A percentile compares a stretch with the other conserved stretches of the same genome.
These are phyloP conservation scores for Achatina immaculata DNA, from an alignment of 1,140 invertebrate genomes.

Conservation along the genomic window DNA sequence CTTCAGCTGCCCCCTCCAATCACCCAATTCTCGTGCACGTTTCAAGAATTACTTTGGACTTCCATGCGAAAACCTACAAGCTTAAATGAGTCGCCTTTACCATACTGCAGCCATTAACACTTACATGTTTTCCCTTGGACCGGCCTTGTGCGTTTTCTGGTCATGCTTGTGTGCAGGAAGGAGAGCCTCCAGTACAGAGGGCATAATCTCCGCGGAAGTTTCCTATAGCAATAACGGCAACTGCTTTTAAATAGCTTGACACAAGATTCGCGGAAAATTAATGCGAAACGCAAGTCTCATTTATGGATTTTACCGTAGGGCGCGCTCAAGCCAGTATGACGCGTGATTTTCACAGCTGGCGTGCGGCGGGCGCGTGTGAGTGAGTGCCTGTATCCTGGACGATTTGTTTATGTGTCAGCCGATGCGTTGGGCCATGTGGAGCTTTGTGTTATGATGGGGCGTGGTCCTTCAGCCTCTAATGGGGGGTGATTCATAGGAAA, in stretches of 20 bases:
- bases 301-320: not conserved
- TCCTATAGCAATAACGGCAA: not conserved
- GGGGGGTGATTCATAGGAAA: not conserved
- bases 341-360: constrained; percentile 14
- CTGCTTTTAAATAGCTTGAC: not conserved
- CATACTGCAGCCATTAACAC: not conserved
- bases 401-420: not conserved
- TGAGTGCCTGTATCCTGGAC: not conserved
- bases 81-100: too few relatives aligned
- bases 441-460: not conserved
- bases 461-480: not conserved
- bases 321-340: not conserved
- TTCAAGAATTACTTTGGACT: too few relatives aligned
- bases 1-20: too few relatives aligned
- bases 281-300: constrained; percentile 1
- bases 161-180: not conserved
- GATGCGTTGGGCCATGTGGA: not conserved
- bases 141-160: not conserved
- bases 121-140: not conserved
- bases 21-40: too few relatives aligned
- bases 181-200: not conserved
- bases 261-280: not conserved
- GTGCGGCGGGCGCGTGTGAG: not conserved
- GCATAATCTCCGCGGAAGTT: not conserved
- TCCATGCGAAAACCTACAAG: too few relatives aligned